Evolutionary conservation across 1,140 invertebrate genomes (phyloP), one percentile per base, ranked within the genome.

Genomic region (Idris sp.): DNA sequence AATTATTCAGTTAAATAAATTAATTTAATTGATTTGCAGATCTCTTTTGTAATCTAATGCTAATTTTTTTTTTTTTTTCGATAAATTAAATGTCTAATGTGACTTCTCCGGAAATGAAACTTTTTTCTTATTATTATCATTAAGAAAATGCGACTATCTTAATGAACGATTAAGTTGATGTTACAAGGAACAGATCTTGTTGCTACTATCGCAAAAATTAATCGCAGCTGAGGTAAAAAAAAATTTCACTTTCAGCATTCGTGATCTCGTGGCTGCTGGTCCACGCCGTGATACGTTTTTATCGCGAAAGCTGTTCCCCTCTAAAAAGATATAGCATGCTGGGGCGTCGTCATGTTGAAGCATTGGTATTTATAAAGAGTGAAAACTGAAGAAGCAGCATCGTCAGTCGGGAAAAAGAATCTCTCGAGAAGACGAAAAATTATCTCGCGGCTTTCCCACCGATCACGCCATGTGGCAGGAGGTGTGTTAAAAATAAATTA

Each of bases 341-440:
- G 51, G 30, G 51, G 62, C 74, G 43, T 73, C 49, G 54, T 64
- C 59, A 53, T 53, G 41, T 48, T 19, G 38, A 64, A 59, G 67
- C 67, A 77, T 64, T 49, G 65, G 31, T 64, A 46, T 40, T 71
- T 79, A 81, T 81, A 81, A 78, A 81, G 67, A 77, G 72, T 56
- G 76, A 73, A 74, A 73, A 76, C 76, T 36, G 38, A 59, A 44
- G 41, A 51, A 48, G 36, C 10, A 22, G 36, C 25, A 53, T 31
- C 61, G 69, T 78, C 76, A 81, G 78, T 81, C 71, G 69, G 15
- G 58, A 74, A 75, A 65, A 74, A 25, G 67, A 36, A 67, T 71
- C 65, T n/a, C n/a, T 69, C 51, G 26, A 61, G 49, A 18, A 43
- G 51, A 53, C 43, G 38, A 68, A 64, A 69, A 43, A 59, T 43